These are phyloP conservation scores for Noctua comes DNA, from an alignment of 2,888 invertebrate species.

Conservation along the genomic window DNA sequence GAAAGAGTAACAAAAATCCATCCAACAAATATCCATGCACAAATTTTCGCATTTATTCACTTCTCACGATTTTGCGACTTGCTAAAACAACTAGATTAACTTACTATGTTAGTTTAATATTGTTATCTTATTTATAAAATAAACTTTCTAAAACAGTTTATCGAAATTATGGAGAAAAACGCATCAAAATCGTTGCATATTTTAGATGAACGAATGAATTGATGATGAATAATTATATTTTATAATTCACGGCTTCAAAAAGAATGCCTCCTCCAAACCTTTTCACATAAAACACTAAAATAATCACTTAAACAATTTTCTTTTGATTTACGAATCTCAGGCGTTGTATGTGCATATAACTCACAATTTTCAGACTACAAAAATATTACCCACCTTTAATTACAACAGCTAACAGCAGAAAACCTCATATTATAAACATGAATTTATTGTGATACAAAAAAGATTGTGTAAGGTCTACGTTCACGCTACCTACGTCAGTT, in stretches of 20 bases:
- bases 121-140: not conserved
- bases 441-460: constrained; percentile 53
- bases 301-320: constrained; percentile 45
- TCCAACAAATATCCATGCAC: too few species aligned
- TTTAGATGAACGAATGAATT: not conserved
- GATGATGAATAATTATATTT: too few species aligned
- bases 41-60: too few species aligned
- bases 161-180: not conserved
- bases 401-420: constrained; percentile 42
- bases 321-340: constrained; percentile 41
- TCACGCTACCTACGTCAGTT: constrained; percentile 47
- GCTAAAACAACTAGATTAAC: not conserved
- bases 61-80: not conserved
- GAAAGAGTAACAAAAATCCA: too few species aligned
- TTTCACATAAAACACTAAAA: constrained; percentile 28
- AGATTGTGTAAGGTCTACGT: constrained; percentile 17
- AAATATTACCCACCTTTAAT: constrained; percentile 55
- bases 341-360: constrained; percentile 38
- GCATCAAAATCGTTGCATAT: not conserved
- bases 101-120: too few species aligned
- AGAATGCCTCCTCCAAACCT: not conserved
- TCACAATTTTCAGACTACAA: constrained; percentile 49
- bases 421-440: constrained; percentile 41
- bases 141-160: not conserved
- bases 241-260: not conserved